These are phyloP conservation scores for Psilopogon haemacephalus DNA, from an alignment of 2,113 vertebrate genomes.

Conservation along the genomic window DNA sequence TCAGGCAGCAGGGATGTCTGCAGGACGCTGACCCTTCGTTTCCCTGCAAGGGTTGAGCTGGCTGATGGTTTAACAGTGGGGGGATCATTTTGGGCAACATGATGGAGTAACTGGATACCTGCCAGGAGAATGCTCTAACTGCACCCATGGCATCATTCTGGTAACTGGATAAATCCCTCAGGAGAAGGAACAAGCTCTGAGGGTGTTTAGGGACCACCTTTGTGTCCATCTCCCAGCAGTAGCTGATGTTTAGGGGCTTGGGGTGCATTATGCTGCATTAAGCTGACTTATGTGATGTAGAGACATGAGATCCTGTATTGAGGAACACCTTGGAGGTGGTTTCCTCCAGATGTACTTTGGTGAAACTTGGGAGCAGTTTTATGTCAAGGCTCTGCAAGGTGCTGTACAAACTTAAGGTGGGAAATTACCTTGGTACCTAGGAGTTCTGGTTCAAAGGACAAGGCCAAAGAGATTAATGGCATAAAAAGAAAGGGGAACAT, in stretches of 20 bases:
- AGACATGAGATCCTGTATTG: rapidly evolving
- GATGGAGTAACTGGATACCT: neutral
- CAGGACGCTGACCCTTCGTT: rapidly evolving
- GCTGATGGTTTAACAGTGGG: rapidly evolving
- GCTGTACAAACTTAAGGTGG: neutral
- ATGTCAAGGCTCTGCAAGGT: neutral
- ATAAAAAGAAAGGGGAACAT: neutral
- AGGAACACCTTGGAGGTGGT: neutral
- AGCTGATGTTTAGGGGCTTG: neutral
- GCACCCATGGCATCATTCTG: neutral
- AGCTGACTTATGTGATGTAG: neutral
- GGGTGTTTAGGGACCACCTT: too few species aligned
- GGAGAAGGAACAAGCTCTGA: neutral
- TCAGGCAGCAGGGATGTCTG: neutral
- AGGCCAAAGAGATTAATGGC: neutral
- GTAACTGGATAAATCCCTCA: neutral
- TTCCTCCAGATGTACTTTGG: neutral
- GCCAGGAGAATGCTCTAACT: neutral
- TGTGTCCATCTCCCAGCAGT: neutral
- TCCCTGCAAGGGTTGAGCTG: neutral
- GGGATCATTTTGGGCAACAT: rapidly evolving
- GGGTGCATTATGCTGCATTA: neutral
- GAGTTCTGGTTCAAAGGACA: neutral
- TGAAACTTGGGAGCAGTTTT: neutral
- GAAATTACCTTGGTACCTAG: neutral